Conservation (phyloP, 2,797 vertebrate species). For the Glossophaga mutica region DNA sequence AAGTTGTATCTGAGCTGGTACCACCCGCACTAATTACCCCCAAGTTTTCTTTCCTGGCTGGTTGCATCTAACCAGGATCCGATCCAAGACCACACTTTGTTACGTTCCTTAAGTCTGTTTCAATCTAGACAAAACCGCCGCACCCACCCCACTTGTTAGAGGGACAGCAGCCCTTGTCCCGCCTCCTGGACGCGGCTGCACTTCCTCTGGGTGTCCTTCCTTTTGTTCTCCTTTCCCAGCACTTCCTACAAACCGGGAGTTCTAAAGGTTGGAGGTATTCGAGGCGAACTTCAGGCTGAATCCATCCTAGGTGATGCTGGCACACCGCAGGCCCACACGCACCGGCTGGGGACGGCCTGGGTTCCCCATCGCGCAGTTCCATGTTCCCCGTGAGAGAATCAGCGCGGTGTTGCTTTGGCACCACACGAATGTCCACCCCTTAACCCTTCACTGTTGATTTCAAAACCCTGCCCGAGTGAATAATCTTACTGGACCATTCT, state of each 20-base stretch:
- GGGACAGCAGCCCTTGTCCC: too few relatives aligned
- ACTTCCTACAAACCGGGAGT: background rate
- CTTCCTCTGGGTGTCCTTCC: background rate
- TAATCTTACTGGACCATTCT: background rate
- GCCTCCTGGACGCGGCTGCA: background rate
- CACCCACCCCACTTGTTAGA: too few relatives aligned
- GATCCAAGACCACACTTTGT: background rate
- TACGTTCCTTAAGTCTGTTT: background rate
- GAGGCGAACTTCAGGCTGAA: background rate
- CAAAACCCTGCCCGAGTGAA: background rate
- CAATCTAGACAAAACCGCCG: background rate
- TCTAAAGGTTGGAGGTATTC: background rate
- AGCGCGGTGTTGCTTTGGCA: background rate
- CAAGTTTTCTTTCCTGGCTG: background rate
- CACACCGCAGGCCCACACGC: fast-evolving
- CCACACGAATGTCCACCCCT: background rate
- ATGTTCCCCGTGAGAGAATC: background rate
- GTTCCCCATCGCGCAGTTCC: fast-evolving
- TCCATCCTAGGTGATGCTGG: background rate
- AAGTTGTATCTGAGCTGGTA: background rate
- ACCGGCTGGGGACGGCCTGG: background rate
- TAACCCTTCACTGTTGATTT: background rate
- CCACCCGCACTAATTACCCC: background rate
- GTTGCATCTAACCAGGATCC: background rate
- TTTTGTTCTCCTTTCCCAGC: background rate